Percentiles rank a stretch among this genome's conserved stretches.
Evolutionary conservation across 2,888 invertebrate species (phyloP).

Genomic region (Bruchidius siliquastri): DNA sequence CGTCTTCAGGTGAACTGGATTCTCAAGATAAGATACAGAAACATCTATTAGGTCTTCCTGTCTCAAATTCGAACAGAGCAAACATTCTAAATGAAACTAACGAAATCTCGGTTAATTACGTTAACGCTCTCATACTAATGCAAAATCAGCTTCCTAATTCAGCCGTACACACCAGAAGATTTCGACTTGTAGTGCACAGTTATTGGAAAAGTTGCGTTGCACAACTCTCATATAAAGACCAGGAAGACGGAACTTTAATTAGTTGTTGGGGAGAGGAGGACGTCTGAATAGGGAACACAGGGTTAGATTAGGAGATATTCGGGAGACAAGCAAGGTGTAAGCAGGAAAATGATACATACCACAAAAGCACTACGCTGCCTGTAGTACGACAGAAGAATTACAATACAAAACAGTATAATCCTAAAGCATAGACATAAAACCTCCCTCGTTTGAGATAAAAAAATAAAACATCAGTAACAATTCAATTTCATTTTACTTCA

Average conservation of each 20-base stretch:
- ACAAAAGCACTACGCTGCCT: too few species aligned
- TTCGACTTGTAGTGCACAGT: neutral
- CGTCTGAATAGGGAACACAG: neutral
- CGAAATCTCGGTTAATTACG: neutral
- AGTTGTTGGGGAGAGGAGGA: neutral
- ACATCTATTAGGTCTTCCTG: neutral
- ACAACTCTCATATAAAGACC: neutral
- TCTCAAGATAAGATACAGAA: neutral
- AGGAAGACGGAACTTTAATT: neutral
- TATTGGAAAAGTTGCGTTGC: neutral
- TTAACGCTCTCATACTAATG: neutral
- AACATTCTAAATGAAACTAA: neutral
- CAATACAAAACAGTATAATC: too few species aligned
- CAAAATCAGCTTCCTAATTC: neutral
- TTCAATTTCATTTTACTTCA: too few species aligned
- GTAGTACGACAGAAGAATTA: too few species aligned
- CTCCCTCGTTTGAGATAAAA: too few species aligned
- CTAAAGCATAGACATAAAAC: too few species aligned
- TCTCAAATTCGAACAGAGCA: neutral
- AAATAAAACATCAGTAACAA: too few species aligned
- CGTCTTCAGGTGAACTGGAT: too few species aligned
- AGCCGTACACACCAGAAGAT: neutral
- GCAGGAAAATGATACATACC: too few species aligned
- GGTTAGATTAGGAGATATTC: neutral
- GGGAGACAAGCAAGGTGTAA: too few species aligned